phyloP scores from a whole-genome alignment of 2,888 invertebrate species.

The Ophion ellenae region DNA sequence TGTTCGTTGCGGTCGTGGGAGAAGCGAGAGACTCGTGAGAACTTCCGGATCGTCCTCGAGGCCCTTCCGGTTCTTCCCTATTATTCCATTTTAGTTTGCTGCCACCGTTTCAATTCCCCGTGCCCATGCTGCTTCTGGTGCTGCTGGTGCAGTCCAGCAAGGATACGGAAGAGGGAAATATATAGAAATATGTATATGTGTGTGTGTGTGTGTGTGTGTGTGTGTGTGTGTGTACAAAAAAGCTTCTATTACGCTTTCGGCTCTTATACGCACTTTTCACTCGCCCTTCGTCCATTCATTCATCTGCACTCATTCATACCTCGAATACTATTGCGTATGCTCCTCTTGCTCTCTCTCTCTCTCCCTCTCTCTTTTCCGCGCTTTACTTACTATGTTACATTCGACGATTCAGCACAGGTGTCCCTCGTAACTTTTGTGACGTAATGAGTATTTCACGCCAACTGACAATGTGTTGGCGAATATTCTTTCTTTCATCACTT shows the following conservation, averaged over 20 bases:
- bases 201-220: neutral
- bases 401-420: slow-evolving; percentile 38
- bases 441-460: slow-evolving; percentile 17
- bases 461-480: neutral
- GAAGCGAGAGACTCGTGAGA: slow-evolving; percentile 84
- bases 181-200: neutral
- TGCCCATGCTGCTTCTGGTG: slow-evolving; percentile 47
- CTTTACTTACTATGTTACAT: slow-evolving; percentile 46
- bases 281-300: slow-evolving; percentile 68
- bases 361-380: slow-evolving; percentile 47
- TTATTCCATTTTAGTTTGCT: slow-evolving; percentile 82
- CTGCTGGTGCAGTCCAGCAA: slow-evolving; percentile 30
- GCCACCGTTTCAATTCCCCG: slow-evolving; percentile 73
- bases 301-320: slow-evolving; percentile 70
- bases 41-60: slow-evolving; percentile 82
- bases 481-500: slow-evolving; percentile 1
- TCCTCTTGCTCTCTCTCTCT: slow-evolving; percentile 36
- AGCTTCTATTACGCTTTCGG: slow-evolving; percentile 49
- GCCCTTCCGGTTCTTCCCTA: slow-evolving; percentile 81
- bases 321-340: slow-evolving; percentile 63
- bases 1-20: slow-evolving; percentile 82
- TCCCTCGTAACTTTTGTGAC: slow-evolving; percentile 35
- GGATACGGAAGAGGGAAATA: slow-evolving; percentile 35
- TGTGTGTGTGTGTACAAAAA: slow-evolving; percentile 22
- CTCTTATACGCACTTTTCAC: slow-evolving; percentile 55